These are phyloP conservation scores for Porites lobata DNA, from an alignment of 92 coral and sea anemone genomes.

Conservation along the genomic window DNA sequence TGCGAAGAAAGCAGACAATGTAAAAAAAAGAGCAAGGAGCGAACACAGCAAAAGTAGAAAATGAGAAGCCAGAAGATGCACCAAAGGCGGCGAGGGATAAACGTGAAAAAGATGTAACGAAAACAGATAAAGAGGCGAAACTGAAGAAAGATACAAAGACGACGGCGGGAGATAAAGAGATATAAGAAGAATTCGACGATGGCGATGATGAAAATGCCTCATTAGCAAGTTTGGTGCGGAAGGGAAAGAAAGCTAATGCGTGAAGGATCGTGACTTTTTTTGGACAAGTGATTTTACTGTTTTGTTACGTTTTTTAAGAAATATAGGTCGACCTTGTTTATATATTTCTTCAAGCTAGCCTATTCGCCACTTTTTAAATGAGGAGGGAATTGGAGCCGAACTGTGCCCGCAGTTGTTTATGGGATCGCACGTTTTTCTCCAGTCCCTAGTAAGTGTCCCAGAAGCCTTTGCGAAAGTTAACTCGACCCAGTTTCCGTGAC, in stretches of 20 bases:
- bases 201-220: constrained; percentile 34
- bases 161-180: background rate
- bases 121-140: background rate
- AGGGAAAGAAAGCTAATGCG: background rate
- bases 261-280: background rate
- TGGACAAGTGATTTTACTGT: background rate
- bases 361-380: too few relatives aligned
- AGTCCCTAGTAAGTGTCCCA: too few relatives aligned
- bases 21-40: too few relatives aligned
- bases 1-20: background rate
- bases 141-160: too few relatives aligned
- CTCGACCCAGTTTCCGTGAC: too few relatives aligned
- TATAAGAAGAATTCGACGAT: background rate
- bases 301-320: background rate
- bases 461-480: too few relatives aligned
- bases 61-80: background rate
- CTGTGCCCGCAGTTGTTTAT: too few relatives aligned
- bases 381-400: too few relatives aligned
- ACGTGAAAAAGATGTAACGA: constrained; percentile 9
- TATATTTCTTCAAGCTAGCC: too few relatives aligned
- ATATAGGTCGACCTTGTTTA: too few relatives aligned
- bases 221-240: constrained; percentile 12
- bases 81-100: background rate
- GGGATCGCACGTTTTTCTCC: too few relatives aligned
- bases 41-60: background rate